A percentile compares a stretch with the other conserved stretches of the same genome.
phyloP scores from a whole-genome alignment of 2,888 invertebrate species.

The Scaptomyza cyrtandrae region DNA sequence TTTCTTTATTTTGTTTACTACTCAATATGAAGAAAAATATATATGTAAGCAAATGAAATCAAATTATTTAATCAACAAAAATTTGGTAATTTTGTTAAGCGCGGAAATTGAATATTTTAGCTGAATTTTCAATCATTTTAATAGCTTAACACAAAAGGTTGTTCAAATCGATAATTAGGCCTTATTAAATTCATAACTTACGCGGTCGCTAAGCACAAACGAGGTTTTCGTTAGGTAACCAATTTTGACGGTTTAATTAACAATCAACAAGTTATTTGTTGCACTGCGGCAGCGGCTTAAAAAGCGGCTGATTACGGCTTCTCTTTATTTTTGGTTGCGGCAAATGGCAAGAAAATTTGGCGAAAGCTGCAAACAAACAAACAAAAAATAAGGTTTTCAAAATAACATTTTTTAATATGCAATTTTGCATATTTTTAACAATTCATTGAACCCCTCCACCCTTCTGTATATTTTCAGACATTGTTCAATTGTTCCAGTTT shows the following conservation, averaged over 20 bases:
- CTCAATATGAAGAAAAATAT: not conserved
- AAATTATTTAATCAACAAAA: no score
- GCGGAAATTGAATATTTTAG: not conserved
- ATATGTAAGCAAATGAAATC: not conserved
- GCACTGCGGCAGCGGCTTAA: slow-evolving; percentile 40
- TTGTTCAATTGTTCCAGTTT: no score
- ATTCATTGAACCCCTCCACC: not conserved
- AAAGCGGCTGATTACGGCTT: slow-evolving; percentile 10
- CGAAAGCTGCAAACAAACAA: slow-evolving; percentile 23
- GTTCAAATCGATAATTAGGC: not conserved
- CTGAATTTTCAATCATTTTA: not conserved
- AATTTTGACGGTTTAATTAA: slow-evolving; percentile 83
- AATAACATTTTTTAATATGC: not conserved
- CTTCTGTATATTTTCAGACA: no score
- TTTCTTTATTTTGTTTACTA: not conserved
- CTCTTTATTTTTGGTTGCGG: not conserved
- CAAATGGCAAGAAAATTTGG: slow-evolving; percentile 18
- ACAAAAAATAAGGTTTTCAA: not conserved
- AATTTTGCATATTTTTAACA: not conserved
- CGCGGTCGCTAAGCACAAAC: slow-evolving; percentile 82
- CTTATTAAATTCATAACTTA: slow-evolving; percentile 48
- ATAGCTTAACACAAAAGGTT: not conserved
- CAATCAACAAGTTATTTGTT: slow-evolving; percentile 32
- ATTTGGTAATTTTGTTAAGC: not conserved
- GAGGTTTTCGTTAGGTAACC: slow-evolving; percentile 84